phyloP scores from a whole-genome alignment of 1,140 invertebrate genomes.

The Drosophila nasuta region DNA sequence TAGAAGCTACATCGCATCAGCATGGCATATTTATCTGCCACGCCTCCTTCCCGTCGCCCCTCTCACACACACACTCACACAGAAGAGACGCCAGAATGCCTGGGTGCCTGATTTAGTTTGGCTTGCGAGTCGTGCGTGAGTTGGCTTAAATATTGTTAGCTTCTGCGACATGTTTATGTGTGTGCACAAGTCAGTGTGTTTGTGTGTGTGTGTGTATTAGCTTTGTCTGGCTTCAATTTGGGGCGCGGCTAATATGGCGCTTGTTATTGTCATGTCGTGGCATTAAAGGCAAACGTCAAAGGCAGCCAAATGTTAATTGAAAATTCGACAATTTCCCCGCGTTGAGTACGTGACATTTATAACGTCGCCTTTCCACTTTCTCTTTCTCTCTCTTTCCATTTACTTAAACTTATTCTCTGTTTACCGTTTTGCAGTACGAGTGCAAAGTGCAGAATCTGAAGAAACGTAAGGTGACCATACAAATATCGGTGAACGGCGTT shows the following conservation, averaged over 20 bases:
- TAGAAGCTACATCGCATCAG: constrained; percentile 49
- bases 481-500: constrained; percentile 97
- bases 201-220: constrained; percentile 54
- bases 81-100: neutral
- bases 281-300: constrained; percentile 65
- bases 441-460: constrained; percentile 99
- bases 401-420: too few relatives aligned
- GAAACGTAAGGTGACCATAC: constrained; percentile 98
- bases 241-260: constrained; percentile 54
- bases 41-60: neutral
- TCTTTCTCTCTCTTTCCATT: constrained; percentile 17
- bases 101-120: constrained; percentile 4
- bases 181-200: constrained; percentile 25
- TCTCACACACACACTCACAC: neutral
- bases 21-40: constrained; percentile 63
- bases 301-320: constrained; percentile 78
- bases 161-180: constrained; percentile 17
- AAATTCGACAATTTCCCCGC: constrained; percentile 51
- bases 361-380: neutral
- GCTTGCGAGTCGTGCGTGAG: constrained; percentile 59
- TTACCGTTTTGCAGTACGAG: constrained; percentile 91
- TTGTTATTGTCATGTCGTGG: constrained; percentile 80
- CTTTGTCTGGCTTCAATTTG: constrained; percentile 52
- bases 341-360: constrained; percentile 25
- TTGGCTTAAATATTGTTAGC: constrained; percentile 68